A percentile compares a stretch with the other conserved stretches of the same genome.
Evolutionary conservation across 2,113 vertebrate species (phyloP).

Genomic region (Ivindomyrus marchei): DNA sequence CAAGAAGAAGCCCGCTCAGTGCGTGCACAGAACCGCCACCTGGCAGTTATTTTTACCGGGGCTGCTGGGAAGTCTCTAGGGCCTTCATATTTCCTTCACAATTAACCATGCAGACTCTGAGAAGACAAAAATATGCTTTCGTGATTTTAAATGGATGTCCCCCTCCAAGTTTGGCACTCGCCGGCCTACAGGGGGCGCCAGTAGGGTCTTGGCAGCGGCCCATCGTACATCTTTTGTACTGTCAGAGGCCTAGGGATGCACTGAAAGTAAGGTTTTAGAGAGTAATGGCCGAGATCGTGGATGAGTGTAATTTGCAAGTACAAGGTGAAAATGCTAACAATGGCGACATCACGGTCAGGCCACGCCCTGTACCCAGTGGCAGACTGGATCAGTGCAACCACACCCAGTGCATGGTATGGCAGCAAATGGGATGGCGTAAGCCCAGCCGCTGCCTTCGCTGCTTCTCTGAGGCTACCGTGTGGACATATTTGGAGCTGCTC

Average conservation of each 20-base stretch:
- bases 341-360: background rate
- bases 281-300: background rate
- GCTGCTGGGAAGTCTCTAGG: background rate
- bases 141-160: background rate
- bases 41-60: slow-evolving; percentile 14
- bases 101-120: background rate
- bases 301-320: background rate
- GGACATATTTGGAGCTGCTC: too few relatives aligned
- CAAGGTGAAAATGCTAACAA: background rate
- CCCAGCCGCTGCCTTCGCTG: background rate
- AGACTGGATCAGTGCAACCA: background rate
- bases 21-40: background rate
- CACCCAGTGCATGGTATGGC: background rate
- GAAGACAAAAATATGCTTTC: background rate
- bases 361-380: background rate
- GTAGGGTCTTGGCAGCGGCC: background rate
- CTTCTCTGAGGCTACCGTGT: background rate
- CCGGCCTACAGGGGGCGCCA: background rate
- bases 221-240: background rate
- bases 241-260: background rate
- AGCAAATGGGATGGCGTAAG: background rate
- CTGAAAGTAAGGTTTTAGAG: background rate
- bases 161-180: background rate
- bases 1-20: background rate
- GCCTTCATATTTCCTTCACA: background rate